Evolutionary conservation across 2,113 vertebrate species (phyloP).

Genomic region (Noturus placidus): DNA sequence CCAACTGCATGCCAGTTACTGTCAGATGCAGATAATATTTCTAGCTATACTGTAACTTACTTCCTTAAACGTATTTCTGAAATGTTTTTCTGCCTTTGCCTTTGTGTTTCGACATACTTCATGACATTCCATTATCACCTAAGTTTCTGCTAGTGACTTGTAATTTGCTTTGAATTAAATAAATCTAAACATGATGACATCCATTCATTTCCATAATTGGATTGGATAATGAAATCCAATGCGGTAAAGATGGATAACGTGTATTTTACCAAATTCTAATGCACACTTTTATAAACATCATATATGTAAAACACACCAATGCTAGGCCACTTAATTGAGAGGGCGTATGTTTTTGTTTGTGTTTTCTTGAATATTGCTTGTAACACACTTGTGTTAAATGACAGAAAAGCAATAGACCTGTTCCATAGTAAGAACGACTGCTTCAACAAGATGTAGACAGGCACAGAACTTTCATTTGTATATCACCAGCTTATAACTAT

Average conservation of each 20-base stretch:
- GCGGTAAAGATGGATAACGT: background rate
- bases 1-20: background rate
- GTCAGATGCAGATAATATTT: background rate
- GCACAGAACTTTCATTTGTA: constrained; percentile 1
- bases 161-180: background rate
- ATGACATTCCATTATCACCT: constrained; percentile 14
- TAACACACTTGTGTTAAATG: background rate
- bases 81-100: background rate
- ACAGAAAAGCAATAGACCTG: constrained; percentile 1
- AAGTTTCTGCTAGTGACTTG: background rate
- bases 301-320: constrained; percentile 7
- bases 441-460: background rate
- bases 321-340: background rate
- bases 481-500: constrained; percentile 36
- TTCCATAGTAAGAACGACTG: constrained; percentile 1
- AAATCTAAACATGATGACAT: background rate
- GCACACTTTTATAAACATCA: constrained; percentile 14
- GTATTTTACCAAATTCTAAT: background rate
- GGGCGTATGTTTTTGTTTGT: background rate
- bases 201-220: background rate
- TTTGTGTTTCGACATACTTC: background rate
- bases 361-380: background rate
- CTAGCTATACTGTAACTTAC: background rate
- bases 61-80: background rate
- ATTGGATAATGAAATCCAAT: constrained; percentile 1